phyloP scores from a whole-genome alignment of 2,888 invertebrate species.

The Phortica magna region DNA sequence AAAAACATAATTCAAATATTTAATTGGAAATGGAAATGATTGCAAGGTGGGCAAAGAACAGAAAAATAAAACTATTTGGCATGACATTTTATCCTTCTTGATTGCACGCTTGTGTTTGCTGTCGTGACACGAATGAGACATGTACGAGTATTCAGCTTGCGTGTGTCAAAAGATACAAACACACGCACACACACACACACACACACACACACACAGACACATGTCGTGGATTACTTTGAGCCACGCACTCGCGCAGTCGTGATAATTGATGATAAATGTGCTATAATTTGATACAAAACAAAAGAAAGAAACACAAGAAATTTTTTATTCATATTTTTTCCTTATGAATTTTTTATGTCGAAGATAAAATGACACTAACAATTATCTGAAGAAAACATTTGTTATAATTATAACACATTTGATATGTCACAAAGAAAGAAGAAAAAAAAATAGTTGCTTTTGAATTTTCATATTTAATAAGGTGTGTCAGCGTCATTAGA shows the following conservation, averaged over 20 bases:
- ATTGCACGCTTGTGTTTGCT: neutral
- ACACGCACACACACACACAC: constrained; percentile 45
- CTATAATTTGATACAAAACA: constrained; percentile 72
- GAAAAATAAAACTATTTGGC: constrained; percentile 40
- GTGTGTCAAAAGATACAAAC: constrained; percentile 56
- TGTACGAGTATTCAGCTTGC: constrained; percentile 51
- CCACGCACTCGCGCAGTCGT: constrained; percentile 53
- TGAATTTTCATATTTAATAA: neutral
- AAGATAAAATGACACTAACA: constrained; percentile 58
- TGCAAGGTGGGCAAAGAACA: neutral
- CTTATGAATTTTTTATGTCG: neutral
- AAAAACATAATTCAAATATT: neutral
- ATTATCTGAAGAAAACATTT: constrained; percentile 71
- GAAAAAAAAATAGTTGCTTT: neutral
- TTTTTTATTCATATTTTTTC: no score
- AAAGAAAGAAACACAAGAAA: constrained; percentile 45
- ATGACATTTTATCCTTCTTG: constrained; percentile 52
- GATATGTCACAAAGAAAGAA: neutral
- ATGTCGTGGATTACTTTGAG: constrained; percentile 57
- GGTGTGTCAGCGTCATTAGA: constrained; percentile 5
- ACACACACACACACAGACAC: constrained; percentile 54
- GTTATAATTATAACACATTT: constrained; percentile 63
- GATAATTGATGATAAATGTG: constrained; percentile 77
- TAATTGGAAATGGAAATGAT: constrained; percentile 16
- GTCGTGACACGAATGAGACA: neutral